Evolutionary conservation across 2,888 invertebrate genomes (phyloP).

Genomic region (Campopleginae sp.): DNA sequence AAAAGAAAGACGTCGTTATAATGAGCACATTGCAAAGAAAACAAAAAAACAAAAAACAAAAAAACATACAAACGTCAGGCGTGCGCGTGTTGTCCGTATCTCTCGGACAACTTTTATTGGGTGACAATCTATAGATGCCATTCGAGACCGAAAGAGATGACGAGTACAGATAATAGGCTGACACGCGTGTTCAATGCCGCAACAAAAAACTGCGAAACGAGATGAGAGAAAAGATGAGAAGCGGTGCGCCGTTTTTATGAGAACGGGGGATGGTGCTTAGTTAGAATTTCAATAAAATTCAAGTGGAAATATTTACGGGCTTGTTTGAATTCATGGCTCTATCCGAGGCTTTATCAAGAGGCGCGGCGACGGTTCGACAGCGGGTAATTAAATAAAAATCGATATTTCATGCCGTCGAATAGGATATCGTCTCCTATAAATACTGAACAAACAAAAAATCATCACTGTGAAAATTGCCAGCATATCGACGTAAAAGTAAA

Average conservation of each 20-base stretch:
- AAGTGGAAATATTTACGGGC: constrained; percentile 56
- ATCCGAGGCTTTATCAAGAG: constrained; percentile 17
- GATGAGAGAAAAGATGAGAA: constrained; percentile 34
- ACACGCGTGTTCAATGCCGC: constrained; percentile 45
- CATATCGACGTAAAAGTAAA: background rate
- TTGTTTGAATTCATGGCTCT: constrained; percentile 23
- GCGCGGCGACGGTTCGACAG: background rate
- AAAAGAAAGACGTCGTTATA: constrained; percentile 37
- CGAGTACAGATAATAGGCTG: constrained; percentile 33
- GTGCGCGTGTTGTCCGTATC: constrained; percentile 40
- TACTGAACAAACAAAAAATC: constrained; percentile 18
- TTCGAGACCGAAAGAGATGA: constrained; percentile 27
- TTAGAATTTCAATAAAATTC: constrained; percentile 61
- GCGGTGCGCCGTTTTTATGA: constrained; percentile 48
- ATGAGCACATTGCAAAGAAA: constrained; percentile 51
- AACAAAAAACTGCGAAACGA: constrained; percentile 47
- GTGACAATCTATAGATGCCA: constrained; percentile 47
- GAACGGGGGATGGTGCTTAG: constrained; percentile 32
- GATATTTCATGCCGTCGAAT: constrained; percentile 15
- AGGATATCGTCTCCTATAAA: constrained; percentile 14
- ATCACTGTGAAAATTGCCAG: constrained; percentile 10
- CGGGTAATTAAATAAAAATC: constrained; percentile 37
- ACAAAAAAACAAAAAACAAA: too few relatives aligned
- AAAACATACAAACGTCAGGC: too few relatives aligned
- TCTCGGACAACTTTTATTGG: constrained; percentile 62